Percentiles rank a stretch among this genome's conserved stretches.
Evolutionary conservation across 2,113 vertebrate genomes (phyloP).

Genomic region (Rhabdornis inornatus): DNA sequence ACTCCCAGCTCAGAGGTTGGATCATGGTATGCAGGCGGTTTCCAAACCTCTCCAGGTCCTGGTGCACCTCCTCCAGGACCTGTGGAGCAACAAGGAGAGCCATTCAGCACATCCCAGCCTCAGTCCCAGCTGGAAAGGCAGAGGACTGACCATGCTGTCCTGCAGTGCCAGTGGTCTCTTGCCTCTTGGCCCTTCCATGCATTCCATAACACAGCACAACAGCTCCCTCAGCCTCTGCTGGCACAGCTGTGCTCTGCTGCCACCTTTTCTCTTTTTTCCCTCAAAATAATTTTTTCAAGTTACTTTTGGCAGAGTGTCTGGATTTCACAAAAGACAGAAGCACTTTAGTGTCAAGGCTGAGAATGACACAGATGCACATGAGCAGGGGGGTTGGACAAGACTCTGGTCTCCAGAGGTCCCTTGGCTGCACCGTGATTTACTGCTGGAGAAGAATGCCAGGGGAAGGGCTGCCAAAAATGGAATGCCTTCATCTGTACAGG

Average conservation of each 20-base stretch:
- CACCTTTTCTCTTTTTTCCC: background rate
- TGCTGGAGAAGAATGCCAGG: background rate
- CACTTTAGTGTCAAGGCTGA: background rate
- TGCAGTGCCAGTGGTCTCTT: background rate
- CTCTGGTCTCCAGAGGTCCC: background rate
- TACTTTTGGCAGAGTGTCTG: background rate
- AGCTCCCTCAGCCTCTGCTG: background rate
- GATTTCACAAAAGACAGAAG: background rate
- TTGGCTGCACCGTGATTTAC: background rate
- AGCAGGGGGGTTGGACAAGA: background rate
- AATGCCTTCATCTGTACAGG: background rate
- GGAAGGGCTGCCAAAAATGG: background rate
- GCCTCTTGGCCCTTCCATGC: background rate
- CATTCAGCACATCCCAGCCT: background rate
- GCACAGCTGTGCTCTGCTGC: background rate
- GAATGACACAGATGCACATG: background rate
- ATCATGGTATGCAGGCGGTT: slow-evolving; percentile 69
- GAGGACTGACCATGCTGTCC: background rate
- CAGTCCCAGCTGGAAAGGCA: background rate
- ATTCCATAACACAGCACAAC: background rate
- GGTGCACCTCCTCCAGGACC: slow-evolving; percentile 49
- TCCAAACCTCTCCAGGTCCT: slow-evolving; percentile 77
- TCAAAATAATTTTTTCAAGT: background rate
- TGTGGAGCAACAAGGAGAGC: background rate
- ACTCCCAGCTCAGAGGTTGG: slow-evolving; percentile 73